phyloP scores from a whole-genome alignment of 2,888 invertebrate genomes.

The Sipha maydis region DNA sequence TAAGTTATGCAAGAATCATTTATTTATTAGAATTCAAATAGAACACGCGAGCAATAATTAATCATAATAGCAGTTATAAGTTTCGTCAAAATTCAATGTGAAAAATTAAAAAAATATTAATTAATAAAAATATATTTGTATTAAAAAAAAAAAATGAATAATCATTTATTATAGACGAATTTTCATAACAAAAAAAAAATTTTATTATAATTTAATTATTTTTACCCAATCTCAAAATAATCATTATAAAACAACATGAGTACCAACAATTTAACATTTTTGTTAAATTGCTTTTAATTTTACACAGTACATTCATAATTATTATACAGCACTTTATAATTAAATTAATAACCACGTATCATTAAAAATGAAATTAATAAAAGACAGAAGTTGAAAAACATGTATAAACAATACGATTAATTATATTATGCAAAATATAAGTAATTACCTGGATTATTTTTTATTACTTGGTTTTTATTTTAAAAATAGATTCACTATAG shows the following conservation, averaged over 20 bases:
- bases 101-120: too few species aligned
- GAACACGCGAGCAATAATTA: too few species aligned
- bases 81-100: too few species aligned
- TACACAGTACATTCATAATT: neutral
- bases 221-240: neutral
- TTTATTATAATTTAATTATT: neutral
- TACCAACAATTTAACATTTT: neutral
- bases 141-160: too few species aligned
- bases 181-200: too few species aligned
- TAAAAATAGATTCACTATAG: neutral
- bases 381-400: neutral
- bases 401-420: neutral
- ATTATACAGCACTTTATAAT: neutral
- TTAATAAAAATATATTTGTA: too few species aligned
- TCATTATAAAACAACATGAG: neutral
- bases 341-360: slow-evolving; percentile 3
- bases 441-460: neutral
- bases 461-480: neutral
- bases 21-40: too few species aligned
- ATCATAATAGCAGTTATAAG: too few species aligned
- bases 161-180: too few species aligned
- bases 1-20: too few species aligned
- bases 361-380: neutral
- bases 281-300: slow-evolving; percentile 3
- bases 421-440: neutral